Conservation (phyloP, 2,888 invertebrate genomes). For the Seira musarum region DNA sequence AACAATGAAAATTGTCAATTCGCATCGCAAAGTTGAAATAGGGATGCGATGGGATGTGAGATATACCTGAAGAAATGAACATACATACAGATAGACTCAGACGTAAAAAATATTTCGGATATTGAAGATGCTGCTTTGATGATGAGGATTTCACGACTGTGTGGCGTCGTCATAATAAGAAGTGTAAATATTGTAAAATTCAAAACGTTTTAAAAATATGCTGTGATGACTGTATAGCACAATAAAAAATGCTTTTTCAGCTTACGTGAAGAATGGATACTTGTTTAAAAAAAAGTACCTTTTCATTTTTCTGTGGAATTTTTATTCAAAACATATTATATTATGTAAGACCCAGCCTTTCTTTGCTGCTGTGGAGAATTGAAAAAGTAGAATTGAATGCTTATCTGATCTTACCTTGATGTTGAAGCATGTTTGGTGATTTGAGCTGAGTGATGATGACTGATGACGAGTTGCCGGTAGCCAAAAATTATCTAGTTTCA, state of each 20-base stretch:
- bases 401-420: no score
- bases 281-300: background rate
- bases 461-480: constrained; percentile 58
- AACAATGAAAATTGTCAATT: background rate
- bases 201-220: background rate
- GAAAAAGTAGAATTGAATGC: no score
- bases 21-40: background rate
- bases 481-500: constrained; percentile 5
- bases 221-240: background rate
- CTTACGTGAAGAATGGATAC: background rate
- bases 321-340: background rate
- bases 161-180: background rate
- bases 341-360: background rate
- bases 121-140: background rate
- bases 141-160: background rate
- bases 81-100: background rate
- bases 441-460: constrained; percentile 49
- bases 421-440: background rate
- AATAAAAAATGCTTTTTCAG: background rate
- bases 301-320: background rate
- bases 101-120: background rate
- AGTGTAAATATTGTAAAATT: background rate
- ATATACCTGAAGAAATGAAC: background rate
- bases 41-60: background rate
- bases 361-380: no score